Evolutionary conservation across 2,888 invertebrate genomes (phyloP).

Genomic region (Dasypogon diadema): DNA sequence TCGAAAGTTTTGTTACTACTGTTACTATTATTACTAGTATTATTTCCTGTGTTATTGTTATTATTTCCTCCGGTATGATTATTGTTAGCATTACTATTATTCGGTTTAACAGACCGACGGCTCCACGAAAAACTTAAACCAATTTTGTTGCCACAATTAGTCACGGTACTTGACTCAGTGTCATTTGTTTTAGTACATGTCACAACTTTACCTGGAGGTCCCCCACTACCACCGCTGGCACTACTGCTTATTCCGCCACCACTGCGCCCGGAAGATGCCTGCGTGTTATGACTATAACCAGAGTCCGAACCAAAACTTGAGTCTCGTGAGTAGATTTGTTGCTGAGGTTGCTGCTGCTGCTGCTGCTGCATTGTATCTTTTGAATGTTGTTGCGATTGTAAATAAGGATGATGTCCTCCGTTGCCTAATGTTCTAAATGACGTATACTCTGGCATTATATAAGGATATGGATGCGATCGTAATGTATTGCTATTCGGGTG

Average conservation of each 20-base stretch:
- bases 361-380: slow-evolving; percentile 27
- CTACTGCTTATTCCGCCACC: slow-evolving; percentile 33
- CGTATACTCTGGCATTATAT: slow-evolving; percentile 54
- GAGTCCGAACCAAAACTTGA: slow-evolving; percentile 88
- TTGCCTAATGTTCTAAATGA: slow-evolving; percentile 55
- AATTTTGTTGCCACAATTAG: slow-evolving; percentile 35
- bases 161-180: background rate
- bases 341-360: slow-evolving; percentile 46
- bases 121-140: slow-evolving; percentile 53
- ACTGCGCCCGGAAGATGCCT: slow-evolving; percentile 64
- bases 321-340: slow-evolving; percentile 75
- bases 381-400: slow-evolving; percentile 36
- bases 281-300: slow-evolving; percentile 80
- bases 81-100: background rate
- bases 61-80: slow-evolving; percentile 49
- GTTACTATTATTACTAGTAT: slow-evolving; percentile 44
- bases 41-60: slow-evolving; percentile 48
- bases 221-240: slow-evolving; percentile 14
- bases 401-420: slow-evolving; percentile 52
- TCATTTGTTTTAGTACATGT: background rate
- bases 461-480: slow-evolving; percentile 72
- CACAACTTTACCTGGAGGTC: background rate
- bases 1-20: slow-evolving; percentile 52
- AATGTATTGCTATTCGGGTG: slow-evolving; percentile 61
- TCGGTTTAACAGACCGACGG: slow-evolving; percentile 50